Conservation (phyloP, 2,888 invertebrate genomes). For the Prenolepis imparis region DNA sequence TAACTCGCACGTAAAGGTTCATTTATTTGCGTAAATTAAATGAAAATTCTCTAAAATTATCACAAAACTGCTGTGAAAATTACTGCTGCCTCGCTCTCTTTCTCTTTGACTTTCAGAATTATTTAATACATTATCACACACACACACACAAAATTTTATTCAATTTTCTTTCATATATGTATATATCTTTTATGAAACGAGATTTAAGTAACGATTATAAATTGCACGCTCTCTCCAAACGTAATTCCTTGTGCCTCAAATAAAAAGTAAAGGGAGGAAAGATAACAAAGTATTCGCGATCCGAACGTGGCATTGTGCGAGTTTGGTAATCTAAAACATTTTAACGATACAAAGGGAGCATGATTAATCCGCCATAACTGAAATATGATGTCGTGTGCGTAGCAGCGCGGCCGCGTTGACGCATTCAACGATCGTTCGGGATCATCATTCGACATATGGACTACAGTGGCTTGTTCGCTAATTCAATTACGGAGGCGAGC, state of each 20-base stretch:
- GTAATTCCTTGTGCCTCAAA: background rate
- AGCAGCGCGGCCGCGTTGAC: conserved; percentile 42
- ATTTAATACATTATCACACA: background rate
- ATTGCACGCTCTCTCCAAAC: background rate
- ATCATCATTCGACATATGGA: conserved; percentile 78
- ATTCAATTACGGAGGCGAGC: conserved; percentile 69
- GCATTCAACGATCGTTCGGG: conserved; percentile 70
- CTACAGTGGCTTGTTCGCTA: conserved; percentile 73
- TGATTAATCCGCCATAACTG: conserved; percentile 62
- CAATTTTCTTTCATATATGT: background rate
- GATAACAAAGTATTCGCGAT: background rate
- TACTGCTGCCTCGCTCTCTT: background rate
- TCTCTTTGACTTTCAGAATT: background rate
- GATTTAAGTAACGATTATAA: background rate
- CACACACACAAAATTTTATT: too few species aligned
- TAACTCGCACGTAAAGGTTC: background rate
- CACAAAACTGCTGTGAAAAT: background rate
- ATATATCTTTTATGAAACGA: background rate
- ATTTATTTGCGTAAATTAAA: background rate
- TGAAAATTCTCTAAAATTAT: background rate
- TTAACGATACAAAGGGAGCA: conserved; percentile 16
- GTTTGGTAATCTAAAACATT: conserved; percentile 2
- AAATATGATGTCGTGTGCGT: conserved; percentile 67
- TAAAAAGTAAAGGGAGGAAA: background rate
- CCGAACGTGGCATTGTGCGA: background rate